These are phyloP conservation scores for Apogon talboti DNA, from an alignment of 2,797 vertebrate species.

Conservation along the genomic window DNA sequence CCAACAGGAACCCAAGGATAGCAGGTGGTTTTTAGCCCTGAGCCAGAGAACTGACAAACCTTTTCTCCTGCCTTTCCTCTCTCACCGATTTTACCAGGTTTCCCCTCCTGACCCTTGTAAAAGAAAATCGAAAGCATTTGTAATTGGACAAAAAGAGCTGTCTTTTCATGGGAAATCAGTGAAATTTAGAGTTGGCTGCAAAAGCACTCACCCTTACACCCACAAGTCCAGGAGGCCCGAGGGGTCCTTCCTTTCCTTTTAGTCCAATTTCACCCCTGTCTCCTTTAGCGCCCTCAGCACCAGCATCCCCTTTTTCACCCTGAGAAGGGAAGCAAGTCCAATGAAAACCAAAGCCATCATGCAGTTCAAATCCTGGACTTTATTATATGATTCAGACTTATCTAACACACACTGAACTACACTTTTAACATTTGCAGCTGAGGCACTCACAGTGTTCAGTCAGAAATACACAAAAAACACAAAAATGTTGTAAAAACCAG, in stretches of 20 bases:
- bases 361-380: background rate
- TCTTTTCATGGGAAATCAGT: constrained; percentile 27
- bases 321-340: constrained; percentile 62
- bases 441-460: constrained; percentile 15
- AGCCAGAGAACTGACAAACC: constrained; percentile 78
- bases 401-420: constrained; percentile 1
- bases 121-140: constrained; percentile 46
- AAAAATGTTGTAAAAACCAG: constrained; percentile 3
- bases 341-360: background rate
- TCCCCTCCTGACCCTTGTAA: constrained; percentile 93
- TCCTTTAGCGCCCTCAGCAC: constrained; percentile 88
- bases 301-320: constrained; percentile 94
- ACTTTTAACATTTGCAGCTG: constrained; percentile 26
- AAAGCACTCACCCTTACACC: constrained; percentile 90
- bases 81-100: constrained; percentile 91
- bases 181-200: constrained; percentile 21
- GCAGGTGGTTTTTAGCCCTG: constrained; percentile 23
- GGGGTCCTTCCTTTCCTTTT: constrained; percentile 89
- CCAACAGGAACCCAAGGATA: constrained; percentile 19
- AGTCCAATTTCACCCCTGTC: constrained; percentile 89
- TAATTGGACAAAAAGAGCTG: constrained; percentile 45
- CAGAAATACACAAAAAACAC: constrained; percentile 26
- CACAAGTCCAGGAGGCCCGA: constrained; percentile 86
- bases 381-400: constrained; percentile 2
- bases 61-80: constrained; percentile 91